A percentile compares a stretch with the other conserved stretches of the same genome.
Conservation (phyloP, 2,113 vertebrate genomes). For the Coturnix japonica region DNA sequence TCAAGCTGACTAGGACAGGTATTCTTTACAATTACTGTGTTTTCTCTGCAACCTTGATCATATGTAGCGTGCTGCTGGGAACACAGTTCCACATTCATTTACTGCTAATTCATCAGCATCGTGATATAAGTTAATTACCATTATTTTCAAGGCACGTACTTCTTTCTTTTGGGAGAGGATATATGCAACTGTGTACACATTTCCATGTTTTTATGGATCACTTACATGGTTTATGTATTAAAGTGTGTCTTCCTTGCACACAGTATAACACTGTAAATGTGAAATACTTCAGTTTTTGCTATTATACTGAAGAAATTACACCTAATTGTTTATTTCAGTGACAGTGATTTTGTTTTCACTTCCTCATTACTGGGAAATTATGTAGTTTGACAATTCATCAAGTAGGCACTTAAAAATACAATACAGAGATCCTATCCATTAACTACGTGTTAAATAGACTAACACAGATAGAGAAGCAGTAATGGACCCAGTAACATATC, state of each 20-base stretch:
- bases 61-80: neutral
- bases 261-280: neutral
- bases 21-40: neutral
- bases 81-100: neutral
- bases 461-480: neutral
- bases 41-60: neutral
- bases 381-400: neutral
- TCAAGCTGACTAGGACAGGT: neutral
- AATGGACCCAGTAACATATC: neutral
- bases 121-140: neutral
- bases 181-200: neutral
- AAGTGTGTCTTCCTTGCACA: neutral
- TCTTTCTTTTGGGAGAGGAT: neutral
- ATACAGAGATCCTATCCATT: neutral
- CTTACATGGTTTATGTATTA: neutral
- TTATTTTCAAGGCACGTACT: neutral
- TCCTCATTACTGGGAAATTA: neutral
- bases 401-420: neutral
- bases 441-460: neutral
- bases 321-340: neutral
- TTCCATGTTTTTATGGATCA: neutral
- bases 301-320: neutral
- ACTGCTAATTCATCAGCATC: neutral
- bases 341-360: neutral
- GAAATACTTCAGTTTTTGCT: neutral